A percentile compares a stretch with the other conserved stretches of the same genome.
Conservation (phyloP, 2,113 vertebrate species). For the Sciurus niger region DNA sequence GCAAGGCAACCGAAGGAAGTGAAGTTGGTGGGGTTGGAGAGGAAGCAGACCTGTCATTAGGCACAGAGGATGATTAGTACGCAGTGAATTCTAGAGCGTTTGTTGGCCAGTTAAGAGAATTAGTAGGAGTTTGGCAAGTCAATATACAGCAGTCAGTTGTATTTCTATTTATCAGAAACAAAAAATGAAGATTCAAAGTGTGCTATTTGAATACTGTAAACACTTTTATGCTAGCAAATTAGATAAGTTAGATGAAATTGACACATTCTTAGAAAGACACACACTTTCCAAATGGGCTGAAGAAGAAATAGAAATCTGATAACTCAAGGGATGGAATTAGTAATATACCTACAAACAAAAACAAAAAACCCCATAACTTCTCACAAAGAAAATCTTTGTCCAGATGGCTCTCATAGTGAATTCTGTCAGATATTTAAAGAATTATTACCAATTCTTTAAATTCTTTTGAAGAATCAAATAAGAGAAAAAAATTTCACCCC, state of each 20-base stretch:
- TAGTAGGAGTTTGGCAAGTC: background rate
- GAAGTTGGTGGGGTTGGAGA: background rate
- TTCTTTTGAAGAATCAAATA: background rate
- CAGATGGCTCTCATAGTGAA: background rate
- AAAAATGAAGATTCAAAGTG: background rate
- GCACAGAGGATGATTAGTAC: background rate
- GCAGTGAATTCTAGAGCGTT: too few species aligned
- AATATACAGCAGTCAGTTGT: background rate
- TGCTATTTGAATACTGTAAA: background rate
- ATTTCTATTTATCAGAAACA: background rate
- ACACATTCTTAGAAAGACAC: background rate
- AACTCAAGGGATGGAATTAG: background rate
- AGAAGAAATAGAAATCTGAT: background rate
- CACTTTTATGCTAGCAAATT: background rate
- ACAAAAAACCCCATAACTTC: background rate
- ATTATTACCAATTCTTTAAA: background rate
- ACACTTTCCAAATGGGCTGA: background rate
- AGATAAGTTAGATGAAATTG: background rate
- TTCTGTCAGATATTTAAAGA: background rate
- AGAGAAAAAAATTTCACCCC: background rate
- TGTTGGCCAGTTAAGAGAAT: background rate
- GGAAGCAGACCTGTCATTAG: background rate
- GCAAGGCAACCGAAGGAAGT: background rate
- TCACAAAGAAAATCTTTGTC: background rate
- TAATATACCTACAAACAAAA: background rate